Evolutionary conservation across 2,113 vertebrate genomes (phyloP).

Genomic region (Syrrhaptes paradoxus): DNA sequence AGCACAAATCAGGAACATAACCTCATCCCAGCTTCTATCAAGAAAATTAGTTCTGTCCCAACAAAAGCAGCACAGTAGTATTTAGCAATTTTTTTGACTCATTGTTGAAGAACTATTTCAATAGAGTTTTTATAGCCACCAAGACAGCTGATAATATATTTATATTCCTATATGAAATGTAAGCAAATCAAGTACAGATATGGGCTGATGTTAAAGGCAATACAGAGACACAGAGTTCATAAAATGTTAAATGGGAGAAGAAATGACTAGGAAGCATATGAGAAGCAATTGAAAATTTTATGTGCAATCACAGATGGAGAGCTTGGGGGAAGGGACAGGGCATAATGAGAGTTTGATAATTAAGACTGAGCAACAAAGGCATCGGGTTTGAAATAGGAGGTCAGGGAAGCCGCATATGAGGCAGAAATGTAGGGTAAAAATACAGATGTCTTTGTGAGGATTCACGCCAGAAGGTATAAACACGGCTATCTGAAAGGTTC

Average conservation of each 20-base stretch:
- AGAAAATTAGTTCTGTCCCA: no score
- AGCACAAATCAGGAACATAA: no score
- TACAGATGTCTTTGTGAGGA: background rate
- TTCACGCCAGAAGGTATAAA: background rate
- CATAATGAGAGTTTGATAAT: background rate
- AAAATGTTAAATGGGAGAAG: background rate
- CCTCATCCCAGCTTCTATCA: no score
- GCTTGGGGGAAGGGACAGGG: background rate
- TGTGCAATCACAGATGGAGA: background rate
- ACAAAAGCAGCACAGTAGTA: background rate
- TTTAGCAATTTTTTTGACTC: background rate
- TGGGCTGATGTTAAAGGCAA: background rate
- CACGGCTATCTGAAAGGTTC: background rate
- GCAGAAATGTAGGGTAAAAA: background rate
- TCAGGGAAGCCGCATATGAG: fast-evolving
- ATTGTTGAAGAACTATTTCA: background rate
- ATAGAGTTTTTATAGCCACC: background rate
- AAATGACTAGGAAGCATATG: background rate
- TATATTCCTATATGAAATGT: background rate
- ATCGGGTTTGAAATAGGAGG: background rate
- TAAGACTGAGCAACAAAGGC: background rate
- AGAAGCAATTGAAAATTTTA: background rate
- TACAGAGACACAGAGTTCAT: fast-evolving
- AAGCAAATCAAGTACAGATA: background rate
- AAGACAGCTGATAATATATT: background rate